Conservation (phyloP, 2,888 invertebrate genomes). For the Tupiocoris notatus region DNA sequence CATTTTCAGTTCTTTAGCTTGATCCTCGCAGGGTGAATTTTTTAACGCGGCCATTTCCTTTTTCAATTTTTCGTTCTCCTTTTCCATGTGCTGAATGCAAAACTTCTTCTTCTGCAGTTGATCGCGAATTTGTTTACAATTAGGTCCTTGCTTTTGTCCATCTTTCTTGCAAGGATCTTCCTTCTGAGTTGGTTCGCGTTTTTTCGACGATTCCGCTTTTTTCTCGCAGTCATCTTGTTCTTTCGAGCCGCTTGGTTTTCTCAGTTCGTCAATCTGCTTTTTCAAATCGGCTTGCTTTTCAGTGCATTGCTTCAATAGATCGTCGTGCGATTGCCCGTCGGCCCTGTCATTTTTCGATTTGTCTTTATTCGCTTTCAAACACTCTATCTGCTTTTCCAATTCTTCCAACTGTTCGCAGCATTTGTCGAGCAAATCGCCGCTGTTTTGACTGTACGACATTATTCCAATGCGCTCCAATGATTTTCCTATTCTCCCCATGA, state of each 20-base stretch:
- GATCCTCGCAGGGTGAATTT: neutral
- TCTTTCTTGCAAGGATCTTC: neutral
- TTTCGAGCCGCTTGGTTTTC: constrained; percentile 1
- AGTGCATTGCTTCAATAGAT: neutral
- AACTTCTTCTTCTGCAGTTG: constrained; percentile 18
- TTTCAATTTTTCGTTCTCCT: constrained; percentile 24
- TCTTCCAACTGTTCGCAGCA: constrained; percentile 33
- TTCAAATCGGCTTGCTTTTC: constrained; percentile 12
- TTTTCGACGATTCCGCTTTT: neutral
- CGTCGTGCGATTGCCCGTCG: neutral
- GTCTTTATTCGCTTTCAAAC: neutral
- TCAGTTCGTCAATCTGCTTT: constrained; percentile 10
- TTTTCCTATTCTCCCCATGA: neutral
- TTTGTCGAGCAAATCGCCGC: constrained; percentile 17
- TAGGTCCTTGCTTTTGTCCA: neutral
- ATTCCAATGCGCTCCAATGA: neutral
- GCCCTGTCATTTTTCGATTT: neutral
- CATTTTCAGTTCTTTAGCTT: neutral
- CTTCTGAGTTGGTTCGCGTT: neutral
- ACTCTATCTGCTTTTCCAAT: constrained; percentile 18
- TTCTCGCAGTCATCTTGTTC: neutral
- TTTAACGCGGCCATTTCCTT: constrained; percentile 22
- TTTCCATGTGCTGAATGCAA: constrained; percentile 5
- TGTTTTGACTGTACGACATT: constrained; percentile 13
- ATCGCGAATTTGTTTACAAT: constrained; percentile 19